A percentile compares a stretch with the other conserved stretches of the same genome.
Evolutionary conservation across 2,113 vertebrate species (phyloP).

Genomic region (Laterallus jamaicensis): DNA sequence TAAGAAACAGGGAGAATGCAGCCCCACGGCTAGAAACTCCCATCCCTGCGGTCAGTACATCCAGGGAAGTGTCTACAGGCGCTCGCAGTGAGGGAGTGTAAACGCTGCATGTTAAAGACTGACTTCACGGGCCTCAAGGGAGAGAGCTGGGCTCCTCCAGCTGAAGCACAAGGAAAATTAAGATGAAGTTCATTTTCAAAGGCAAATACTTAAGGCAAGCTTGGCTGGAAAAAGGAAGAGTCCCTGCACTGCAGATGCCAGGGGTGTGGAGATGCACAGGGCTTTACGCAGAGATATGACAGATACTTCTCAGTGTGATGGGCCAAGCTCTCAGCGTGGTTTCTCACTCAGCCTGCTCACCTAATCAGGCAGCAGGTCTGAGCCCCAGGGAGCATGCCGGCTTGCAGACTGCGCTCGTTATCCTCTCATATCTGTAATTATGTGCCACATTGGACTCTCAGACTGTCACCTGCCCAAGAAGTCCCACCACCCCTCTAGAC

Average conservation of each 20-base stretch:
- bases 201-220: background rate
- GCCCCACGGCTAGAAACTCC: background rate
- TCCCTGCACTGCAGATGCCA: background rate
- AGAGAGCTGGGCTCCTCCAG: background rate
- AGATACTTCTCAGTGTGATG: background rate
- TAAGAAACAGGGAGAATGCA: background rate
- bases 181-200: background rate
- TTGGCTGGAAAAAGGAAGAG: background rate
- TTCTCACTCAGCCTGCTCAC: background rate
- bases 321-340: background rate
- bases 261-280: fast-evolving
- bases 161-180: background rate
- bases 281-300: background rate
- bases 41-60: fast-evolving
- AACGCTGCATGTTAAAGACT: fast-evolving
- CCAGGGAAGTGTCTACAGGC: background rate
- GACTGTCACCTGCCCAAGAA: background rate
- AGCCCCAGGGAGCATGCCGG: background rate
- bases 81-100: fast-evolving
- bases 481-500: background rate
- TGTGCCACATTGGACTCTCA: background rate
- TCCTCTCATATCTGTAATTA: background rate
- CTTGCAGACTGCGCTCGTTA: background rate
- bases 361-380: background rate
- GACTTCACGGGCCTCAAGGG: background rate